Base-by-base conservation (phyloP, 2,797 vertebrate species). In the Pipistrellus pipistrellus region DNA sequence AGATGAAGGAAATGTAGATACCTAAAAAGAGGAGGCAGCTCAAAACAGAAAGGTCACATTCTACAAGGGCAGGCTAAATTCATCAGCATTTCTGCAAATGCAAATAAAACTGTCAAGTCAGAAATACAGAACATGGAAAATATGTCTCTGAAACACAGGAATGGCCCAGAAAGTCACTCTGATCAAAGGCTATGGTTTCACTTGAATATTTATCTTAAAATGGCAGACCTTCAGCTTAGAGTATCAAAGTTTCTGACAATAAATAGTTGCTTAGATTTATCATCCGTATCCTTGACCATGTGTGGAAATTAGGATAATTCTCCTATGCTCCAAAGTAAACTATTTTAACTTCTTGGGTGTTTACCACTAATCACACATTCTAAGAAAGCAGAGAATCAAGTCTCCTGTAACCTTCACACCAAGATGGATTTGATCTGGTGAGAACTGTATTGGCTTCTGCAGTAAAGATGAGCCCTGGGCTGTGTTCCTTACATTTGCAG, bases 121-220 rank as follows among this genome's bases (percentile, higher is more conserved):
- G 92, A 95, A 91, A 82, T 62, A 82, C 0, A 71, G 38, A 82
- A 44, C 2, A 11, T 12, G 18, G 17, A 46, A 53, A 64, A 23
- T 71, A 38, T n/a, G 21, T 25, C 71, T 83, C 46, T 80, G 59
- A 81, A 72, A 41, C 6, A 53, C 1, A 0, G 20, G 7, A 68
- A 53, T 69, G 5, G 21, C 25, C 57, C 41, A 73, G 59, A 84
- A 87, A 35, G 38, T 46, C 13, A 85, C 12, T 44, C 73, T 9
- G 3, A 10, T 69, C 48, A 91, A 93, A 82, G 86, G 48, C 48
- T 71, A 73, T 18, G 35, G 41, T 95, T 95, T 64, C 68, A 62
- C 1, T 84, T 53, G 38, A 57, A 86, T 89, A 91, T 85, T 81
- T 94, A 92, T 94, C 32, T 81, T 32, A 51, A 92, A 73, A 84